These are phyloP conservation scores for Crioceris asparagi DNA, from an alignment of 2,888 invertebrate species.

Conservation along the genomic window DNA sequence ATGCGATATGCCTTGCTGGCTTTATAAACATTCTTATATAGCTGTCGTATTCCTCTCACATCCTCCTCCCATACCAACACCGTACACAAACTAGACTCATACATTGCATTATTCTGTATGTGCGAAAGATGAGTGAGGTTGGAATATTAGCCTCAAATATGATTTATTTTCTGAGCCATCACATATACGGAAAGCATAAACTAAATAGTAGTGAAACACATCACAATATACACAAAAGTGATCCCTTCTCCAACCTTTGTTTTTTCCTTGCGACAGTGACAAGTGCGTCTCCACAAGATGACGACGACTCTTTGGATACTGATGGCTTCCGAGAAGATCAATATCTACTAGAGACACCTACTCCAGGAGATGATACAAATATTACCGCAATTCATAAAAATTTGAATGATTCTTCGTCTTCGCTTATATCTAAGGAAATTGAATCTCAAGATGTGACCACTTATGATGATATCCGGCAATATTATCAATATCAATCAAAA, in stretches of 20 bases:
- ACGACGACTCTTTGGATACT: conserved; percentile 45
- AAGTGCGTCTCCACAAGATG: conserved; percentile 43
- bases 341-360: conserved; percentile 40
- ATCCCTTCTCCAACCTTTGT: conserved; percentile 16
- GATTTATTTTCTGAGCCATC: conserved; percentile 32
- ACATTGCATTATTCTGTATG: conserved; percentile 26
- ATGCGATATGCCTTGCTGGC: conserved; percentile 36
- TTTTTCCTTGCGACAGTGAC: conserved; percentile 28
- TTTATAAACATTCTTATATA: conserved; percentile 26
- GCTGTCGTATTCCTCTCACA: conserved; percentile 34
- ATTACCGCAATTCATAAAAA: conserved; percentile 8
- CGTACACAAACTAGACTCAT: conserved; percentile 26
- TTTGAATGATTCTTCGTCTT: conserved; percentile 12
- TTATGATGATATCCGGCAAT: conserved; percentile 33
- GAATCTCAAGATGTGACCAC: conserved; percentile 33
- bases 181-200: not conserved
- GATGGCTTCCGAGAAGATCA: conserved; percentile 44
- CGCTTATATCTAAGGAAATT: conserved; percentile 22
- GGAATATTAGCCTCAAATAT: conserved; percentile 24
- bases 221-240: conserved; percentile 13
- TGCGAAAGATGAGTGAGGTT: conserved; percentile 20
- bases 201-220: too few relatives aligned
- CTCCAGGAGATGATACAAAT: conserved; percentile 32
- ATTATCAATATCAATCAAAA: conserved; percentile 33
- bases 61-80: conserved; percentile 18